Percentiles rank a stretch among this genome's conserved stretches.
Conservation (phyloP, 2,888 invertebrate species). For the Harmothoe impar region DNA sequence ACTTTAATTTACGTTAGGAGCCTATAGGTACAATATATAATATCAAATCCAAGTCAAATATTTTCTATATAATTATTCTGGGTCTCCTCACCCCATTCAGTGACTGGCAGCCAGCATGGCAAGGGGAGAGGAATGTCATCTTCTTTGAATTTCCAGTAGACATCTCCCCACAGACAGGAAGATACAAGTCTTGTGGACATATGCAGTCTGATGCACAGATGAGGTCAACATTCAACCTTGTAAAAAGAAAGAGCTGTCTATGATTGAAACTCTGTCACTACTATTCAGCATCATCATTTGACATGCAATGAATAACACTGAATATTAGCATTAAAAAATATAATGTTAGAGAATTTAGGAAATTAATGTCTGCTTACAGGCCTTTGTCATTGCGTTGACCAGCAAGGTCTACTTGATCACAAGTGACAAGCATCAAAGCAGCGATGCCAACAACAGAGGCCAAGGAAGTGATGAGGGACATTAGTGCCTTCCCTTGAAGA, state of each 20-base stretch:
- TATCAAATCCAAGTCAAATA: too few species aligned
- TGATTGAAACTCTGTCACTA: too few species aligned
- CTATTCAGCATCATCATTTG: too few species aligned
- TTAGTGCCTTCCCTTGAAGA: not conserved
- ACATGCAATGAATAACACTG: too few species aligned
- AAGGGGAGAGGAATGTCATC: conserved; percentile 28
- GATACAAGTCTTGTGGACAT: conserved; percentile 11
- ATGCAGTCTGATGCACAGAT: not conserved
- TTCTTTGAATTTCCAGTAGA: not conserved
- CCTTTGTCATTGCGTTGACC: not conserved
- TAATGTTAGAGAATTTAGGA: too few species aligned
- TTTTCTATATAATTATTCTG: too few species aligned
- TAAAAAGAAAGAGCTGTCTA: too few species aligned
- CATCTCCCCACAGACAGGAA: conserved; percentile 1
- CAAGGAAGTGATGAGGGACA: not conserved
- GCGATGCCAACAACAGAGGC: not conserved
- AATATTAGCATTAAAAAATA: too few species aligned
- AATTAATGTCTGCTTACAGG: not conserved
- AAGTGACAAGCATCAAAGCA: not conserved
- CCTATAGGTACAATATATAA: too few species aligned
- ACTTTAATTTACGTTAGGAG: too few species aligned
- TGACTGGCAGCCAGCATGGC: conserved; percentile 46
- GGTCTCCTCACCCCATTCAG: not conserved
- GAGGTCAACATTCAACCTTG: conserved; percentile 31
- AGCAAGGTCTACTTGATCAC: not conserved